Base-by-base conservation (phyloP, 2,888 invertebrate genomes). In the Lamellibrachia satsuma region DNA sequence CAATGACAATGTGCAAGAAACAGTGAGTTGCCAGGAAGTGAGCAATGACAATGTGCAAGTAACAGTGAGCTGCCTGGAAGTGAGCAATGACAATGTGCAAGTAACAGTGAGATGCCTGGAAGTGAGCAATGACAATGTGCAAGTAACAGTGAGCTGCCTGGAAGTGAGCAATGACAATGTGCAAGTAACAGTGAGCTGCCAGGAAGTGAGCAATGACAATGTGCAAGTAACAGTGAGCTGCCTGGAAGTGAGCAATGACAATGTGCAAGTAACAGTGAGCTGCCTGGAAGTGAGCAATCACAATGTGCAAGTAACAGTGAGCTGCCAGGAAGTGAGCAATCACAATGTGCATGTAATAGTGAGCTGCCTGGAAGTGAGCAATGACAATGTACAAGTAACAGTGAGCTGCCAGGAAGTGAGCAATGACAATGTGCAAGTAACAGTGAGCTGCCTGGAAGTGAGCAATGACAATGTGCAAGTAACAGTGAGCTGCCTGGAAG, bases 41-140 rank as follows among this genome's bases (percentile, higher is more conserved):
- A 60, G 22, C 52, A 90, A 91, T 51, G 22, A 22, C 90, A 90
- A n/a, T 90, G n/a, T 15, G 90, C n/a, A 90, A 90, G 90, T 22
- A 39, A 39, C 39, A 39, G 39, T 39, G 39, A 39, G n/a, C n/a
- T n/a, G n/a, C n/a, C n/a, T n/a, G n/a, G n/a, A n/a, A n/a, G n/a
- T n/a, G n/a, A n/a, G n/a, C n/a, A n/a, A n/a, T n/a, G n/a, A n/a
- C 98, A 94, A 99, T 98, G 96, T 99, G 99, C 0, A 99, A 97
- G 96, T 98, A 98, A 96, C 98, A 98, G 96, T 99, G 98, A 95
- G 99, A 99, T 90, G 99, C 99, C 97, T 98, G 96, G 92, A 95
- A 95, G n/a, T 8, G 11, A 90, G 3, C 15, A 90, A 52, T 52
- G 6, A 52, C 91, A 27, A 52, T 11, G 27, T 15, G 27, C n/a